These are phyloP conservation scores for Temnopleurus reevesii DNA, from an alignment of 53 echinoderm and acorn worm species.

Conservation along the genomic window DNA sequence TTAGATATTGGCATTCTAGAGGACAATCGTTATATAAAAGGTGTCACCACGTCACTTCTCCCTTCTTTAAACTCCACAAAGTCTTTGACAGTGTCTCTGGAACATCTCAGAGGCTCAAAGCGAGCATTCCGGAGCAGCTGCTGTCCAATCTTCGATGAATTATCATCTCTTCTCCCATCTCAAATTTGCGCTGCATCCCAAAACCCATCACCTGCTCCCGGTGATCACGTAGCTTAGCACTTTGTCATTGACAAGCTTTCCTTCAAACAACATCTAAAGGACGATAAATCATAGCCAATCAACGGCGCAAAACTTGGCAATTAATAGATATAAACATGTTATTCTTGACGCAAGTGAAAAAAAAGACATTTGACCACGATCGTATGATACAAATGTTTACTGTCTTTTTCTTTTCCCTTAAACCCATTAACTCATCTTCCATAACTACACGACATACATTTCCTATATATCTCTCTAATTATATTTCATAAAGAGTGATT, in stretches of 20 bases:
- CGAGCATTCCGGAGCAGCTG: slow-evolving; percentile 23
- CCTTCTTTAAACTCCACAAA: too few relatives aligned
- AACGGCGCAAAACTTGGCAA: neutral
- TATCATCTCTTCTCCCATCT: slow-evolving; percentile 7
- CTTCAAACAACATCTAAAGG: neutral
- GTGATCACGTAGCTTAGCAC: neutral
- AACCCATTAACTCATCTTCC: too few relatives aligned
- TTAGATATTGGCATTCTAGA: too few relatives aligned
- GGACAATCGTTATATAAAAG: too few relatives aligned
- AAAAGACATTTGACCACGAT: too few relatives aligned
- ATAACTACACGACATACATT: too few relatives aligned
- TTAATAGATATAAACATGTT: neutral
- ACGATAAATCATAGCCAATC: neutral
- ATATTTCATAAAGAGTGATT: too few relatives aligned
- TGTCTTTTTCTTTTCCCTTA: too few relatives aligned
- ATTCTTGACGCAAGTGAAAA: neutral
- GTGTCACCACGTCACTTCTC: too few relatives aligned
- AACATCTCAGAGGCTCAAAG: neutral
- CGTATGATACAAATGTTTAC: too few relatives aligned
- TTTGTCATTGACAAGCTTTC: neutral
- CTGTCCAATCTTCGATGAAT: neutral
- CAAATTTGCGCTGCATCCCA: neutral
- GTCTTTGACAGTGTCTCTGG: neutral
- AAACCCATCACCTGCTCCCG: neutral
- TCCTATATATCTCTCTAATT: too few relatives aligned